Percentiles rank a stretch among this genome's conserved stretches.
These are phyloP conservation scores for Ceratoteleas bidentatus DNA, from an alignment of 1,140 invertebrate species.

Conservation along the genomic window DNA sequence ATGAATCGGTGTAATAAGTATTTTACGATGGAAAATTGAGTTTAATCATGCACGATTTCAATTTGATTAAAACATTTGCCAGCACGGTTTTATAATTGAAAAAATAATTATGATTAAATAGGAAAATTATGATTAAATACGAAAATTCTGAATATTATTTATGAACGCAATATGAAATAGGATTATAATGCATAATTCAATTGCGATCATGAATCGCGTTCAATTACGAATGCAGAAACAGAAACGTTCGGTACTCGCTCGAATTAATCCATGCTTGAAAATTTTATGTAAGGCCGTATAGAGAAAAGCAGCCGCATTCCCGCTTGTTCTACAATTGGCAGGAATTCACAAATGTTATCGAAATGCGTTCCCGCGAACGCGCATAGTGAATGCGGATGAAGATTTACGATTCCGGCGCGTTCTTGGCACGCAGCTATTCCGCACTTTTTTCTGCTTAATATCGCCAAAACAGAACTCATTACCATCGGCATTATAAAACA, in stretches of 20 bases:
- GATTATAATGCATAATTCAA: constrained; percentile 20
- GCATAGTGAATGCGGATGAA: too few species aligned
- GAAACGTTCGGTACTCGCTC: constrained; percentile 7
- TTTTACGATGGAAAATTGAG: too few species aligned
- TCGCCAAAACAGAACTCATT: too few species aligned
- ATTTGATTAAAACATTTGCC: not conserved
- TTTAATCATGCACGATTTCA: too few species aligned
- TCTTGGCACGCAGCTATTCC: too few species aligned
- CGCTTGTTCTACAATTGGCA: constrained; percentile 1
- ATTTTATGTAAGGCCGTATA: constrained; percentile 5
- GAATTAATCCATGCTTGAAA: constrained; percentile 8
- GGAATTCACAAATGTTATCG: not conserved
- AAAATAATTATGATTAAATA: too few species aligned
- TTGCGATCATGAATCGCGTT: not conserved
- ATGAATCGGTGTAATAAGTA: too few species aligned
- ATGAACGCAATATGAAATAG: constrained; percentile 7
- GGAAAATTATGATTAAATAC: constrained; percentile 16
- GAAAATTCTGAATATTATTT: constrained; percentile 30
- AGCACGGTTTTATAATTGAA: too few species aligned
- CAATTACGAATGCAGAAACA: constrained; percentile 14
- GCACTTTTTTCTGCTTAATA: too few species aligned
- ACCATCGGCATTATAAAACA: too few species aligned
- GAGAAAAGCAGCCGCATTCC: constrained; percentile 7
- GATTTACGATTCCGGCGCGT: too few species aligned
- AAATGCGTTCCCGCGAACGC: too few species aligned